phyloP scores from a whole-genome alignment of 37 sponge, comb jelly and placozoan genomes.

The Beroe forskalii region DNA sequence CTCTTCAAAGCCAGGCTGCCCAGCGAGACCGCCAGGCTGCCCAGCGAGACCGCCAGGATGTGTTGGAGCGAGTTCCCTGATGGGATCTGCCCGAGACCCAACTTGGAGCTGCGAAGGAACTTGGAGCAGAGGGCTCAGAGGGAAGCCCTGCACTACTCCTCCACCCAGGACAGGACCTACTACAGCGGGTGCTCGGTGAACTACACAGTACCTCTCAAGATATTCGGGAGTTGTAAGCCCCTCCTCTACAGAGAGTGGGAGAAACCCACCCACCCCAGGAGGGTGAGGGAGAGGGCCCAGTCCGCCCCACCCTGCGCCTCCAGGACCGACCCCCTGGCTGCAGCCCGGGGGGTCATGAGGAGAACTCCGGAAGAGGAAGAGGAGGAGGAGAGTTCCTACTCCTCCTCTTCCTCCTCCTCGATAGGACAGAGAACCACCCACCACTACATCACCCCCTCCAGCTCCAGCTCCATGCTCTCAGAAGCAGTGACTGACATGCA shows the following conservation, averaged over 20 bases:
- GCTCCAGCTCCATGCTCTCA: not conserved
- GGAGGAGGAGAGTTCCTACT: not conserved
- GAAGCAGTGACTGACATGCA: not conserved
- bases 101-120: not conserved
- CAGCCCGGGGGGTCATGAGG: not conserved
- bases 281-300: slow-evolving; percentile 36
- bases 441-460: not conserved
- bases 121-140: slow-evolving; percentile 36
- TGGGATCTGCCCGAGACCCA: not conserved
- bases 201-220: slow-evolving; percentile 51
- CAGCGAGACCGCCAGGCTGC: not conserved
- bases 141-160: slow-evolving; percentile 40
- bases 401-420: not conserved
- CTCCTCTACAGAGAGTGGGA: slow-evolving; percentile 1
- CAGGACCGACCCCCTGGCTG: not conserved
- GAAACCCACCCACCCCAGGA: not conserved
- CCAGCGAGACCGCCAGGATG: not conserved
- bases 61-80: slow-evolving; percentile 51
- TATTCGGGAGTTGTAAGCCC: slow-evolving; percentile 57
- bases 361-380: not conserved
- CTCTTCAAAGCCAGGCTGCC: slow-evolving; percentile 8
- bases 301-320: slow-evolving; percentile 31
- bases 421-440: not conserved
- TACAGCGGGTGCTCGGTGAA: slow-evolving; percentile 2
- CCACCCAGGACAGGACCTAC: not conserved